These are phyloP conservation scores for Merluccius polli DNA, from an alignment of 2,797 vertebrate species.

Conservation along the genomic window DNA sequence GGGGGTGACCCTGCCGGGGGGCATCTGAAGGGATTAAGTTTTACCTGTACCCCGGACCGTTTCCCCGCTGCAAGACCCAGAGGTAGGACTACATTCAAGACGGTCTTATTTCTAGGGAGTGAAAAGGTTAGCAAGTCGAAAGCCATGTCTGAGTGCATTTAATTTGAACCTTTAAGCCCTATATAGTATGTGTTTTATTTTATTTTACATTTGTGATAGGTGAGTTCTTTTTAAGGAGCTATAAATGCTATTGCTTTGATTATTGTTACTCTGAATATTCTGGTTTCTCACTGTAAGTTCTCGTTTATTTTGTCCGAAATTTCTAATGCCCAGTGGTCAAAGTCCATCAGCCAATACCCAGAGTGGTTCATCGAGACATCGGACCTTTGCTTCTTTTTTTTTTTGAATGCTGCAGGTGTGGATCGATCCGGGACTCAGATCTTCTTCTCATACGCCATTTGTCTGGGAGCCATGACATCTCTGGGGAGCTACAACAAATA, in stretches of 20 bases:
- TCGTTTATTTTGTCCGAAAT: background rate
- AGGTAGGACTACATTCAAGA: conserved; percentile 71
- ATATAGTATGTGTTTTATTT: no score
- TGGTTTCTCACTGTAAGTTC: background rate
- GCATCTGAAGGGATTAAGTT: conserved; percentile 94
- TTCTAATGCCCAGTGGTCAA: no score
- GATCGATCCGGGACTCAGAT: conserved; percentile 98
- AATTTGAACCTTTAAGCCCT: no score
- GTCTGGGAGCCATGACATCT: conserved; percentile 97
- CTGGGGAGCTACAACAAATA: conserved; percentile 99
- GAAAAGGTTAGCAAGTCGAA: background rate
- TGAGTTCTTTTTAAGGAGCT: background rate
- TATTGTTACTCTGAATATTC: background rate
- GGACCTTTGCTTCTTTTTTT: background rate
- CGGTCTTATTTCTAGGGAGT: background rate
- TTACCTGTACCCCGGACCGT: conserved; percentile 94
- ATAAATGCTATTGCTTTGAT: background rate
- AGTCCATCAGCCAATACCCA: no score
- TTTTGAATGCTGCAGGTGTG: conserved; percentile 78
- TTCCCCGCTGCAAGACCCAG: conserved; percentile 89
- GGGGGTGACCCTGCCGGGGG: conserved; percentile 94
- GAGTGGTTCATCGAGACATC: no score
- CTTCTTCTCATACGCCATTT: conserved; percentile 99
- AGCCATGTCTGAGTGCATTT: no score
- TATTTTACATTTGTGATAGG: no score